phyloP scores from a whole-genome alignment of 2,113 vertebrate species.

The Pipra filicauda region DNA sequence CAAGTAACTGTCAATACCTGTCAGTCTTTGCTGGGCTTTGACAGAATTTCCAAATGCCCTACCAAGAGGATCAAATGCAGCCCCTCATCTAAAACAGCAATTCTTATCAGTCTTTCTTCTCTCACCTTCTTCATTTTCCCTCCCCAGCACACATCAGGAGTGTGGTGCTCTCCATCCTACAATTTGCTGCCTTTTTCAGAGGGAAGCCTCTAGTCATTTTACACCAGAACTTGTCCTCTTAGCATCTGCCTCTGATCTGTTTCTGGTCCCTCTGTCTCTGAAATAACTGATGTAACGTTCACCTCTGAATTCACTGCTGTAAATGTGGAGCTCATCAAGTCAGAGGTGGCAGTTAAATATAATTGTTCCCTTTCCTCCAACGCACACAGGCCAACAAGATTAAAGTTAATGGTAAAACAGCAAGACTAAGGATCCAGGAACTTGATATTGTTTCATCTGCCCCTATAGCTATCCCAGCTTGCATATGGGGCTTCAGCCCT shows the following conservation, averaged over 20 bases:
- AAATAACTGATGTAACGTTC: background rate
- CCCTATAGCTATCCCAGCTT: background rate
- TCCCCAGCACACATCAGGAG: background rate
- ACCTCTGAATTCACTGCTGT: background rate
- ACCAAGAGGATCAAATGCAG: background rate
- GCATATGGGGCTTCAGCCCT: background rate
- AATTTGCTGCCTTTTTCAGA: background rate
- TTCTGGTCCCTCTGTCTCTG: background rate
- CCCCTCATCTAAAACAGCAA: background rate
- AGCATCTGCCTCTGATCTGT: background rate
- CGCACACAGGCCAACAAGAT: background rate
- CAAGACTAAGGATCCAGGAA: background rate
- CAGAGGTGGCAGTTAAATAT: background rate
- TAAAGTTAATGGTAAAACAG: background rate
- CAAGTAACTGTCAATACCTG: background rate
- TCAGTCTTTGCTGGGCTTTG: background rate
- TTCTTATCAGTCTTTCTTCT: background rate
- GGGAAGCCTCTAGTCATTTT: background rate
- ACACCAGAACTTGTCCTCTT: background rate
- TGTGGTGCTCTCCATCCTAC: background rate
- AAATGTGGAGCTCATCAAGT: background rate
- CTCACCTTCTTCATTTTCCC: background rate
- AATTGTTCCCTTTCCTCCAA: background rate
- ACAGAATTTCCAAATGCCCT: background rate
- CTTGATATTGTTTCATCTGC: background rate